Percentiles rank a stretch among this genome's conserved stretches.
Conservation (phyloP, 2,888 invertebrate species). For the Platycheirus rosarum region DNA sequence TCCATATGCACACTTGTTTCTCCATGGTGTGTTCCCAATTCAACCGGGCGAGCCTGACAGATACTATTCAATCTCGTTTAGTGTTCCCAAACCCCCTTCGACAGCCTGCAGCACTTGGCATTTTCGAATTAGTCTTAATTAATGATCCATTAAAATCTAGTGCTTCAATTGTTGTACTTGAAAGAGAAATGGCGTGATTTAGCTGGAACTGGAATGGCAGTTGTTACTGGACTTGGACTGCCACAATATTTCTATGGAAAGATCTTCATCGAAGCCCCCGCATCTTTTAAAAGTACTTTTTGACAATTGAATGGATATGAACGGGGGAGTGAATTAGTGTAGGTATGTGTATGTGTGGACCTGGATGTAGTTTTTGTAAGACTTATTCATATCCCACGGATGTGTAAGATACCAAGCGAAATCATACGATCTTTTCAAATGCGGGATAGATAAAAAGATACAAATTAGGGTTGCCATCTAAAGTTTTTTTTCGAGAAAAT, state of each 20-base stretch:
- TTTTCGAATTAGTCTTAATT: conserved; percentile 63
- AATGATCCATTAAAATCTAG: conserved; percentile 51
- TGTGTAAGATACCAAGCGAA: conserved; percentile 11
- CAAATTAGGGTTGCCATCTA: background rate
- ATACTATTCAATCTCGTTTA: conserved; percentile 22
- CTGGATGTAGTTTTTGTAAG: background rate
- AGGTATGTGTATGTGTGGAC: background rate
- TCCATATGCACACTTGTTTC: conserved; percentile 4
- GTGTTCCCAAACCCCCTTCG: background rate
- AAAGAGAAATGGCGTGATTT: conserved; percentile 63
- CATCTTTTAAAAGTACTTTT: background rate
- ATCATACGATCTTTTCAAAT: conserved; percentile 60
- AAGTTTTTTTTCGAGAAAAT: no score
- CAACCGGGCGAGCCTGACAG: conserved; percentile 16
- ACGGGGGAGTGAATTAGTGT: conserved; percentile 9
- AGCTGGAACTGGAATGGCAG: conserved; percentile 12
- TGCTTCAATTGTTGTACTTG: conserved; percentile 41
- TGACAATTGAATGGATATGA: conserved; percentile 28
- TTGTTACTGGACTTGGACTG: conserved; percentile 12
- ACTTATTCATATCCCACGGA: conserved; percentile 25
- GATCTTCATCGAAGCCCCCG: conserved; percentile 12
- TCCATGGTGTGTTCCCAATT: conserved; percentile 26
- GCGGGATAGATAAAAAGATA: conserved; percentile 13
- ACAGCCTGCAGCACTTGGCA: conserved; percentile 10
- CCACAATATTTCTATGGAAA: conserved; percentile 9